phyloP scores from a whole-genome alignment of 2,113 vertebrate genomes.

The Channa maculata region DNA sequence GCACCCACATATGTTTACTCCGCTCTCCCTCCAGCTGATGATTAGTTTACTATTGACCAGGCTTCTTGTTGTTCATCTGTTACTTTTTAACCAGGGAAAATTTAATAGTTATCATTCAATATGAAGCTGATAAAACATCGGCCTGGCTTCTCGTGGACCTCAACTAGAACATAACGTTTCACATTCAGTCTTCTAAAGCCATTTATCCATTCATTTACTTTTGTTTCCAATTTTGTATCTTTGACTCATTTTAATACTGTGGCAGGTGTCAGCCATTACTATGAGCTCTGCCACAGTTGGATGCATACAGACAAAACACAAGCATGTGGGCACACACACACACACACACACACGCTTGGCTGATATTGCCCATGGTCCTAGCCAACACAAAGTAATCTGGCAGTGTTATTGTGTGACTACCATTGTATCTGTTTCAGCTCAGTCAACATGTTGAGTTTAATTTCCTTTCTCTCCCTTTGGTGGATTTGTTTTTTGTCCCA shows the following conservation, averaged over 20 bases:
- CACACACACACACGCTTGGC: slow-evolving; percentile 37
- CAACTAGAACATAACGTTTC: neutral
- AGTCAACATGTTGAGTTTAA: slow-evolving; percentile 65
- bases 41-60: slow-evolving; percentile 46
- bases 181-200: too few relatives aligned
- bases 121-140: too few relatives aligned
- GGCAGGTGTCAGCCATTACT: slow-evolving; percentile 44
- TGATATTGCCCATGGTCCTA: slow-evolving; percentile 46
- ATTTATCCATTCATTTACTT: neutral
- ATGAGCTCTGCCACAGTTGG: slow-evolving; percentile 45
- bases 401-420: slow-evolving; percentile 47
- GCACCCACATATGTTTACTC: slow-evolving; percentile 4
- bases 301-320: slow-evolving; percentile 37
- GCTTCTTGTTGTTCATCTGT: slow-evolving; percentile 46
- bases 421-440: slow-evolving; percentile 50
- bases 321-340: neutral
- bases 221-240: slow-evolving; percentile 1
- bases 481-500: slow-evolving; percentile 19
- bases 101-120: neutral
- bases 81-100: slow-evolving; percentile 44
- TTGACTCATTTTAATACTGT: slow-evolving; percentile 47
- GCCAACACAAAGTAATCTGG: slow-evolving; percentile 59
- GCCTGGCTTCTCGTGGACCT: too few relatives aligned
- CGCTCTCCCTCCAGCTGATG: slow-evolving; percentile 16
- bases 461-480: slow-evolving; percentile 61